phyloP scores from a whole-genome alignment of 2,797 vertebrate genomes.

The Anas acuta region DNA sequence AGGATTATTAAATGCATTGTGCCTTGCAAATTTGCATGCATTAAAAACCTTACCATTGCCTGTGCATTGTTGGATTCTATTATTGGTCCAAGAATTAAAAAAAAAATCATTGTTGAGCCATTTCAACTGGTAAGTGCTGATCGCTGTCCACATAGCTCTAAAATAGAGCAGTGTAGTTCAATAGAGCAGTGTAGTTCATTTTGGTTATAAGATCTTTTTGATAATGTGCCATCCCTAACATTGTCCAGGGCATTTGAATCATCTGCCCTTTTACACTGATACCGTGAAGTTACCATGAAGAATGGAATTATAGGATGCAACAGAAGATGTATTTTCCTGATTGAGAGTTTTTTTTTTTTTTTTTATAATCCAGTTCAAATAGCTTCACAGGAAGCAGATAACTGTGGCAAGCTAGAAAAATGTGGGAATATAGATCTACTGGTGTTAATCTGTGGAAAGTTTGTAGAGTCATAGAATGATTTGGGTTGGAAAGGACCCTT shows the following conservation, averaged over 20 bases:
- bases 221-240: not conserved
- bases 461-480: no score
- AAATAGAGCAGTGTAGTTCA: no score
- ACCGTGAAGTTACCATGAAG: not conserved
- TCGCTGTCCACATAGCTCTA: not conserved
- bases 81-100: not conserved
- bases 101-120: not conserved
- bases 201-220: not conserved
- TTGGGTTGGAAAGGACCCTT: no score
- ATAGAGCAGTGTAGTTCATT: not conserved
- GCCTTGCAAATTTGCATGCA: slow-evolving; percentile 64
- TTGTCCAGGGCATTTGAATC: not conserved
- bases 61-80: not conserved
- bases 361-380: no score
- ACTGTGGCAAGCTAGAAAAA: no score
- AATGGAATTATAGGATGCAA: not conserved
- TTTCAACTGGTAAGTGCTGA: not conserved
- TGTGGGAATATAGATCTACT: no score
- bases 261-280: not conserved
- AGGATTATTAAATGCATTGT: slow-evolving; percentile 68
- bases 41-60: slow-evolving; percentile 38
- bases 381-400: no score
- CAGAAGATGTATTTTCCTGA: not conserved
- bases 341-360: not conserved
- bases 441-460: no score